Evolutionary conservation across 2,797 vertebrate genomes (phyloP), one percentile per base, ranked within the genome.

Genomic region (Streptopelia turtur): DNA sequence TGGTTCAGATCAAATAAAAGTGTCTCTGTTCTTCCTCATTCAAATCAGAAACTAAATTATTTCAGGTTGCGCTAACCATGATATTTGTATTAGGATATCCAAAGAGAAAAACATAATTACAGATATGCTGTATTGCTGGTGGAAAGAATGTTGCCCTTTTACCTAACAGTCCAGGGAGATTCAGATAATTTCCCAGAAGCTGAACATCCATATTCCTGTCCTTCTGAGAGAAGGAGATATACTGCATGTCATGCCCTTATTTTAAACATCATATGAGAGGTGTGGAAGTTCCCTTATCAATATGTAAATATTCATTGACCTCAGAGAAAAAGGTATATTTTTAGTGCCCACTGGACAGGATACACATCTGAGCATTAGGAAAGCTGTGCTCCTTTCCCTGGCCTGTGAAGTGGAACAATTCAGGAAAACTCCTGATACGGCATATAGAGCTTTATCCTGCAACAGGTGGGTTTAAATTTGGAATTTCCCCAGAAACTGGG

Each of bases 1-100:
- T 94, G 31, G 10, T 59, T 87, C 78, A 87, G 78, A 92, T 83
- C 45, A 94, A 94, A 94, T 89, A 87, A 89, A 92, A 83, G 24
- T 4, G 1, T 84, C 30, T 87, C 89, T 94, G 69, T 43, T 89
- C 87, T 94, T 77, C 50, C 45, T 94, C 60, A 77, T 83, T 91
- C 55, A 60, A 70, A 74, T 70, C 37, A 93, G 65, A 96, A 94
- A 87, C 50, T 25, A 66, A 80, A 91, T 94, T 94, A 85, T 80
- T 83, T 83, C 55, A 53, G 82, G 27, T 89, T 93, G 35, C 91
- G 53, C 25, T 94, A 77, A 41, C 28, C 6, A 15, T 64, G n/a
- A 64, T 65, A 64, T 80, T 91, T 91, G 18, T 72, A 85, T 64
- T 89, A 76, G 57, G 65, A 53, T 81, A 83, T 75, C 25, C 33